phyloP scores from a whole-genome alignment of 2,797 vertebrate genomes.

The Chanos chanos region DNA sequence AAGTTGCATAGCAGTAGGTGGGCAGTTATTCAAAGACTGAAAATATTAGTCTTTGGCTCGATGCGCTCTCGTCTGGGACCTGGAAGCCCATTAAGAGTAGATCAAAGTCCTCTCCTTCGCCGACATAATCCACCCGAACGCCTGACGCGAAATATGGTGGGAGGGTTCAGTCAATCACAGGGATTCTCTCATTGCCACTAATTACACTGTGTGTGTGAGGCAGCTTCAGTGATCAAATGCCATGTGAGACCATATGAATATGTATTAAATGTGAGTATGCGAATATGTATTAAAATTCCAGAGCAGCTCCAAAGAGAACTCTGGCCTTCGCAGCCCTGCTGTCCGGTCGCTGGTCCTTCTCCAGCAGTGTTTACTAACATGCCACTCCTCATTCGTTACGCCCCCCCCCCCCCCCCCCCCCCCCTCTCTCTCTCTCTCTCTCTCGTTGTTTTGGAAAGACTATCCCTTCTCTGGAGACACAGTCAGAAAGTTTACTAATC shows the following conservation, averaged over 20 bases:
- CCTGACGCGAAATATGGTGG: constrained; percentile 55
- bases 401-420: constrained; percentile 32
- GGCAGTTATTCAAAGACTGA: not conserved
- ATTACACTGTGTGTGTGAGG: constrained; percentile 29
- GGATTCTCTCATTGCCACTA: constrained; percentile 7
- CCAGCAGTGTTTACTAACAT: constrained; percentile 37
- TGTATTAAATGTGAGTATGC: not conserved
- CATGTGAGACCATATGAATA: not conserved
- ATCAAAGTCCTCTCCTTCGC: constrained; percentile 54
- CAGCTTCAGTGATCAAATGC: constrained; percentile 2
- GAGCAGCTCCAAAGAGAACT: constrained; percentile 14
- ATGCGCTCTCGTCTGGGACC: constrained; percentile 39
- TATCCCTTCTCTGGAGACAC: constrained; percentile 38
- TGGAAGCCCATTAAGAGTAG: constrained; percentile 60
- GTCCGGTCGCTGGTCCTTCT: no score
- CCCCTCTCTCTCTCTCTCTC: constrained; percentile 22
- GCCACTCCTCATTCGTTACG: constrained; percentile 44
- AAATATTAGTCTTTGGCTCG: constrained; percentile 12
- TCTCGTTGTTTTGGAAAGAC: constrained; percentile 49
- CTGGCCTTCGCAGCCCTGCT: no score
- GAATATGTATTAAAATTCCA: no score
- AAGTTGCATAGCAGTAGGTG: not conserved
- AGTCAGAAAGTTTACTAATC: constrained; percentile 2
- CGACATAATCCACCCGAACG: constrained; percentile 53
- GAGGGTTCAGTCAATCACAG: constrained; percentile 36